Base-by-base conservation (phyloP, 1,140 invertebrate species). In the Zaprionus camerounensis region DNA sequence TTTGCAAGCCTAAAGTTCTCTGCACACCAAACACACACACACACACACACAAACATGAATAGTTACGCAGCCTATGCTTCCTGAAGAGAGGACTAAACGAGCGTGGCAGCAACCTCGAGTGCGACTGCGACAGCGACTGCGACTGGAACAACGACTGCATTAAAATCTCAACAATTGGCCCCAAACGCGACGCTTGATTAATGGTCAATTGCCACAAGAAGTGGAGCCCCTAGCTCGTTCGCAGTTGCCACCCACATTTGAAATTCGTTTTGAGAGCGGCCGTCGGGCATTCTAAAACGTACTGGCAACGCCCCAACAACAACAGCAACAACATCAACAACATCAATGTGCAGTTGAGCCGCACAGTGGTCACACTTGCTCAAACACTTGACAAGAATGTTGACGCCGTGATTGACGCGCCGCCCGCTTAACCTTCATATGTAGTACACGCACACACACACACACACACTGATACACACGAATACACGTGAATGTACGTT, bases 31-130 rank as follows among this genome's bases (percentile, higher is more conserved):
- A 17, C 4, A 41, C 61, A 24, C 74, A n/a, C 58, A 71, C 38
- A 65, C 41, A 22, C 11, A 41, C 61, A 24, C 74, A 13, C 59
- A 71, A 26, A 64, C 41, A 9, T 46, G 46, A 64, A 53, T 74
- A 51, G 65, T 71, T 88, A 88, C 78, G 81, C 84, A 87, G 81
- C 59, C 41, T 59, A 28, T 36, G 70, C 83, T 86, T 87, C 83
- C 83, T 82, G 83, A 86, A 80, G 83, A 87, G 80, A 87, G 84
- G 85, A 88, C 84, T 88, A 78, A 56, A 41, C 73, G 65, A 24
- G 41, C 53, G 55, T 49, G 41, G 61, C 59, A 64, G 72, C 71
- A 65, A 69, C 59, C 63, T 65, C 71, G 63, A 59, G 36, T 67
- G 76, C 70, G 12, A 24, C 57, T 49, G 55, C 31, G 38, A 31